These are phyloP conservation scores for Mayetiola destructor DNA, from an alignment of 2,888 invertebrate species.

Conservation along the genomic window DNA sequence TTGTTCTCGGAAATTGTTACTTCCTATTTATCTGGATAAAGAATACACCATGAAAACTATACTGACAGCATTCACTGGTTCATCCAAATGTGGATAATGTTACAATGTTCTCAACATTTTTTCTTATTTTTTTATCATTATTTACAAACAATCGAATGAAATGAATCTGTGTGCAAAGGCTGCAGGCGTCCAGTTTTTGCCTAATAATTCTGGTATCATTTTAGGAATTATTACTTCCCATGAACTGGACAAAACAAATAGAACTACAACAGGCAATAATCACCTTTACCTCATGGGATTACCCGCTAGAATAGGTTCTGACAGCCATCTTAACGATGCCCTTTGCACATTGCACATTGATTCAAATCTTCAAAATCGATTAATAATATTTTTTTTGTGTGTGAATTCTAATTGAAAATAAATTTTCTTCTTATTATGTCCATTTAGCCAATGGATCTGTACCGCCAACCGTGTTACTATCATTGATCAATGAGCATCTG, in stretches of 20 bases:
- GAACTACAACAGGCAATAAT: slow-evolving; percentile 6
- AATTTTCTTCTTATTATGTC: background rate
- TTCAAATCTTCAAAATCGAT: background rate
- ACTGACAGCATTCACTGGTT: slow-evolving; percentile 5
- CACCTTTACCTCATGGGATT: background rate
- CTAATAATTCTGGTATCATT: slow-evolving; percentile 3
- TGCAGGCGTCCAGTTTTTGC: background rate
- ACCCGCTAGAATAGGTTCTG: slow-evolving; percentile 3
- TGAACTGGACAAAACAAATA: slow-evolving; percentile 4
- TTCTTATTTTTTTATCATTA: background rate
- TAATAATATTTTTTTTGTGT: too few relatives aligned
- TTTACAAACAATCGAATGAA: background rate
- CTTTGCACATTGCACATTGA: too few relatives aligned
- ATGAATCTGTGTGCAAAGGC: background rate
- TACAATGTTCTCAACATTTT: slow-evolving; percentile 4
- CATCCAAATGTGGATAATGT: background rate
- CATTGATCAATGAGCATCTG: slow-evolving; percentile 82
- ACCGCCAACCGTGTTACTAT: slow-evolving; percentile 74
- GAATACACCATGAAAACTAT: background rate
- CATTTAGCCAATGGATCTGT: slow-evolving; percentile 66
- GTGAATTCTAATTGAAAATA: too few relatives aligned
- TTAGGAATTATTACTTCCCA: slow-evolving; percentile 12
- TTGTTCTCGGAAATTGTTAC: slow-evolving; percentile 8
- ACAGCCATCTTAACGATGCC: background rate
- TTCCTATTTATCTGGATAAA: slow-evolving; percentile 12